Evolutionary conservation across 2,797 vertebrate genomes (phyloP).

Genomic region (Danio aesculapii): DNA sequence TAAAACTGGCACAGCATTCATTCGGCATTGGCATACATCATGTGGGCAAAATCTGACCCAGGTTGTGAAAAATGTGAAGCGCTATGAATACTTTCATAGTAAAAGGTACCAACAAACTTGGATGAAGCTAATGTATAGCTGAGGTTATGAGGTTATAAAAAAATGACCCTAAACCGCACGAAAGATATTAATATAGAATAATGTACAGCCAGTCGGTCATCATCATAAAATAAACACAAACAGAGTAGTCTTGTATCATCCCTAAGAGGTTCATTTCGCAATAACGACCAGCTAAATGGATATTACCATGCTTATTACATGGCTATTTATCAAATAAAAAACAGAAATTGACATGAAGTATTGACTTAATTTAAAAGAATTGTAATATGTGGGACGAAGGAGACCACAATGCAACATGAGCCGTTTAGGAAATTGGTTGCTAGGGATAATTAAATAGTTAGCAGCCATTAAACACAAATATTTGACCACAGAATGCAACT

Average conservation of each 20-base stretch:
- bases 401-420: neutral
- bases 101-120: neutral
- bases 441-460: conserved; percentile 7
- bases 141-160: neutral
- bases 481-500: neutral
- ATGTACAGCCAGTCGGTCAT: neutral
- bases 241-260: neutral
- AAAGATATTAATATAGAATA: neutral
- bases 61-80: too few relatives aligned
- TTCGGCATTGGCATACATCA: too few relatives aligned
- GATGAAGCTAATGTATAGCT: neutral
- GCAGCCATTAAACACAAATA: neutral
- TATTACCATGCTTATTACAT: neutral
- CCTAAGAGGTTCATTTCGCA: neutral
- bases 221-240: neutral
- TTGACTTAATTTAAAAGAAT: conserved; percentile 8
- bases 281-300: neutral
- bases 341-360: conserved; percentile 9
- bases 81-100: too few relatives aligned
- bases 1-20: too few relatives aligned
- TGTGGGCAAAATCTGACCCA: too few relatives aligned
- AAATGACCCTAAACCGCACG: neutral
- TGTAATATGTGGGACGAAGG: neutral
- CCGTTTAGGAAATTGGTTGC: conserved; percentile 4
- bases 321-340: neutral